Base-by-base conservation (phyloP, 64 coral and sea anemone genomes). In the Actinia equina region DNA sequence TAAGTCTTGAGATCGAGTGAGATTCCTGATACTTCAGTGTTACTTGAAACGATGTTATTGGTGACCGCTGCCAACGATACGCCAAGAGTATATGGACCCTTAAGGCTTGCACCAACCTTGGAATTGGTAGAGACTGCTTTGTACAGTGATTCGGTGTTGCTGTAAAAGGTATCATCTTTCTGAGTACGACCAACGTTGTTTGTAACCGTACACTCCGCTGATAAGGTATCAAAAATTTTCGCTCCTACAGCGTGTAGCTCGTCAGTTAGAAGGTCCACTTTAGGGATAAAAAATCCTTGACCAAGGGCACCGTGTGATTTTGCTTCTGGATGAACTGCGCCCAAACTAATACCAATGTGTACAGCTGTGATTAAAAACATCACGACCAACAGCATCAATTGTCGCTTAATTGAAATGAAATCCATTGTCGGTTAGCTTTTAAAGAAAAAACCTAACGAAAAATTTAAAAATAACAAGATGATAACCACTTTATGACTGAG, bases 131-230 rank as follows among this genome's bases (percentile, higher is more conserved):
- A 85, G 19, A 90, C 58, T 16, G 89, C 27, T 15, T 82, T 74
- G n/a, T 90, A 90, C 26, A 90, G 7, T 11, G 82, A 46, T 19
- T 90, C 76, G 8, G 89, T 85, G 51, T 41, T 79, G 12, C 52
- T 77, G 82, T 90, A 90, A 46, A 85, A 90, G 25, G 45, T 76
- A 17, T 90, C 89, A 11, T 85, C 89, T 85, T 90, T 90, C 6
- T 74, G 82, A 61, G 83, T 44, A 27, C 57, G 19, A 22, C 64
- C 82, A 58, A 78, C 26, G 17, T 65, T 17, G 70, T 52, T 17
- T 41, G 83, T 44, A 6, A 90, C 22, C n/a, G 57, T 74, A 55
- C 89, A 90, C 1, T 85, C 74, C 26, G 43, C 10, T 76, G 62
- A 60, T 55, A 84, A 9, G 5, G 41, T 25, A n/a, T 52, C 78